A percentile compares a stretch with the other conserved stretches of the same genome.
Evolutionary conservation across 2,113 vertebrate species (phyloP).

Genomic region (Falco punctatus): DNA sequence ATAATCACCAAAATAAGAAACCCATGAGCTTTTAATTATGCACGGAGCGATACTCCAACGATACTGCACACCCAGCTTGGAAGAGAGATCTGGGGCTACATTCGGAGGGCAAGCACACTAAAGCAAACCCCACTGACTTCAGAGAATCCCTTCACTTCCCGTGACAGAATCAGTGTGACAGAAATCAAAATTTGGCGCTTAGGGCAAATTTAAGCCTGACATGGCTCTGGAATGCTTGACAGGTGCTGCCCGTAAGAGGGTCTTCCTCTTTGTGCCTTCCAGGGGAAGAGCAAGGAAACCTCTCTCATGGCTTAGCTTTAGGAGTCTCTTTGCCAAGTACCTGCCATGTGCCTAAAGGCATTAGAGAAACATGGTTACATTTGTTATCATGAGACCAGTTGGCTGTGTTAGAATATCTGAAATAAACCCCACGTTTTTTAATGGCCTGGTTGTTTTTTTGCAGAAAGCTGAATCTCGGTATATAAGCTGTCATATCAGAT

Average conservation of each 20-base stretch:
- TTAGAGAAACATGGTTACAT: background rate
- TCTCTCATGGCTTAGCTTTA: background rate
- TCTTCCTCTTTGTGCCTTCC: background rate
- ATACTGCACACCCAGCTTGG: background rate
- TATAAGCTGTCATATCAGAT: conserved; percentile 43
- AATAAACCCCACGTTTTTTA: conserved; percentile 30
- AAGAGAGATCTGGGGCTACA: background rate
- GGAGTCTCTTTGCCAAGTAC: conserved; percentile 9
- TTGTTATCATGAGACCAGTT: background rate
- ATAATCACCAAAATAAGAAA: background rate
- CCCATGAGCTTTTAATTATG: background rate
- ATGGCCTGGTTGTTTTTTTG: conserved; percentile 26
- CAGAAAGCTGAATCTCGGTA: conserved; percentile 32
- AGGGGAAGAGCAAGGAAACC: background rate
- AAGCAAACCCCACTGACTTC: background rate
- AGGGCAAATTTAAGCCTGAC: background rate
- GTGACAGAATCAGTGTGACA: conserved; percentile 2
- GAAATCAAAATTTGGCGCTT: conserved; percentile 11
- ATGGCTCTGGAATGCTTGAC: background rate
- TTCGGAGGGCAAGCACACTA: background rate
- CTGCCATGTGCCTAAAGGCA: conserved; percentile 7
- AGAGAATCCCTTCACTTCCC: background rate
- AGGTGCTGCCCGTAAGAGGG: background rate
- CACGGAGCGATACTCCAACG: background rate
- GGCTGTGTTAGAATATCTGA: background rate